These are phyloP conservation scores for Limanda limanda DNA, from an alignment of 2,113 vertebrate genomes.

Conservation along the genomic window DNA sequence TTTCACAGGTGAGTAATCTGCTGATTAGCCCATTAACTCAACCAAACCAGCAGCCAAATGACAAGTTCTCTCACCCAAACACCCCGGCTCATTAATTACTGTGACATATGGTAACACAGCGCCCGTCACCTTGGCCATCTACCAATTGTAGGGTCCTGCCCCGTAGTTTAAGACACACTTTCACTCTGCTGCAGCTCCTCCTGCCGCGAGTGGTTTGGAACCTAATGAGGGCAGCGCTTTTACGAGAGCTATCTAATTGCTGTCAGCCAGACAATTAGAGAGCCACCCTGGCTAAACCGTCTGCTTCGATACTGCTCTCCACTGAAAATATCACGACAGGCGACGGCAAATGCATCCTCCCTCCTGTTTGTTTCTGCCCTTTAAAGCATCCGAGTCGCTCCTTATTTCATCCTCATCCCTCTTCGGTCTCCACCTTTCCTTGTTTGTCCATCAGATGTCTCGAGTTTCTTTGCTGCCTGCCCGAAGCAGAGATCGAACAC, in stretches of 20 bases:
- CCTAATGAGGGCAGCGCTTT: slow-evolving; percentile 58
- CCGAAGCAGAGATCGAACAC: slow-evolving; percentile 40
- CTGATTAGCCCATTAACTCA: slow-evolving; percentile 58
- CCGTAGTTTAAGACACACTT: slow-evolving; percentile 44
- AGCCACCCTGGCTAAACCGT: slow-evolving; percentile 41
- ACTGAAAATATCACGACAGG: slow-evolving; percentile 39
- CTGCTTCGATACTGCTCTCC: slow-evolving; percentile 35
- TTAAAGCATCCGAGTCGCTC: slow-evolving; percentile 34
- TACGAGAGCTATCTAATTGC: slow-evolving; percentile 64
- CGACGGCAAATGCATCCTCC: slow-evolving; percentile 13
- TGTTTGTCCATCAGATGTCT: slow-evolving; percentile 29
- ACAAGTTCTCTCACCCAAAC: slow-evolving; percentile 36
- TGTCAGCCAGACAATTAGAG: slow-evolving; percentile 64
- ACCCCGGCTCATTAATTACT: slow-evolving; percentile 55
- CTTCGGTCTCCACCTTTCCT: not conserved
- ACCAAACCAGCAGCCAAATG: slow-evolving; percentile 42
- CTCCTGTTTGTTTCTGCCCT: slow-evolving; percentile 28
- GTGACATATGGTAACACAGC: slow-evolving; percentile 46
- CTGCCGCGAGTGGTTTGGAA: slow-evolving; percentile 34
- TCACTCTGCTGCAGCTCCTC: slow-evolving; percentile 21
- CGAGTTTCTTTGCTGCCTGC: slow-evolving; percentile 21
- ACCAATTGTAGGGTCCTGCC: slow-evolving; percentile 35
- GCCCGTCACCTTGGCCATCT: slow-evolving; percentile 43
- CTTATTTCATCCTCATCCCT: slow-evolving; percentile 8
- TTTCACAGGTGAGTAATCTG: slow-evolving; percentile 73